Percentiles rank a stretch among this genome's conserved stretches.
These are phyloP conservation scores for Calliopum simillimum DNA, from an alignment of 2,888 invertebrate genomes.

Conservation along the genomic window DNA sequence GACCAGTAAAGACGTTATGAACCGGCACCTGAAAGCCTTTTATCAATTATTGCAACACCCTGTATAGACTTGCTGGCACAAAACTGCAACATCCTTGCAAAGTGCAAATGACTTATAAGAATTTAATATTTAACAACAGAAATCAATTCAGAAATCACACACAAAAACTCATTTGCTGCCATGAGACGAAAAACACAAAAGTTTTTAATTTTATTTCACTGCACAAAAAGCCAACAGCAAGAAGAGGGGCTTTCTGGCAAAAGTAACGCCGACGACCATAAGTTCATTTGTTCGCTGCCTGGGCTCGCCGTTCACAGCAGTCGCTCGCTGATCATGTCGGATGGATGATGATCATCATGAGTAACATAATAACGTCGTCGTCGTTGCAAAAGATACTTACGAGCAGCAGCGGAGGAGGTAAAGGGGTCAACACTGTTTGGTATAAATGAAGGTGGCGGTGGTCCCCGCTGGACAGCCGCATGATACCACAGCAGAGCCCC, in stretches of 20 bases:
- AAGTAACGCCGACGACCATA: constrained; percentile 15
- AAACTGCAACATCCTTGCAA: constrained; percentile 35
- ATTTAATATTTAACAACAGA: constrained; percentile 64
- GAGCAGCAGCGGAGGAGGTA: too few relatives aligned
- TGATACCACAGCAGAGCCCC: neutral
- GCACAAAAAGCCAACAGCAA: constrained; percentile 26
- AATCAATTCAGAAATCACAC: constrained; percentile 61
- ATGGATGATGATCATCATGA: constrained; percentile 25
- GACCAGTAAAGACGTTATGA: too few relatives aligned
- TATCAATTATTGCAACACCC: too few relatives aligned
- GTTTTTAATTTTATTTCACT: constrained; percentile 37
- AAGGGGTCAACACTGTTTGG: too few relatives aligned
- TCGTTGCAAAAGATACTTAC: constrained; percentile 18
- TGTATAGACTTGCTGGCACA: neutral
- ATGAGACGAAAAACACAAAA: constrained; percentile 11
- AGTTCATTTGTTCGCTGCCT: constrained; percentile 3
- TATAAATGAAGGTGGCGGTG: constrained; percentile 14
- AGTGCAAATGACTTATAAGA: constrained; percentile 64
- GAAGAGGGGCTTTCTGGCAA: constrained; percentile 33
- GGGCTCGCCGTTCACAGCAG: constrained; percentile 19
- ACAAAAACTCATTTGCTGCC: constrained; percentile 45
- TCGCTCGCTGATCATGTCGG: constrained; percentile 33
- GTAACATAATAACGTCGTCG: constrained; percentile 22
- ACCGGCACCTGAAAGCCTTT: too few relatives aligned
- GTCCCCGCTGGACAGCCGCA: neutral